Conservation (phyloP, 2,797 vertebrate species). For the Parauchenoglanis punctatus region DNA sequence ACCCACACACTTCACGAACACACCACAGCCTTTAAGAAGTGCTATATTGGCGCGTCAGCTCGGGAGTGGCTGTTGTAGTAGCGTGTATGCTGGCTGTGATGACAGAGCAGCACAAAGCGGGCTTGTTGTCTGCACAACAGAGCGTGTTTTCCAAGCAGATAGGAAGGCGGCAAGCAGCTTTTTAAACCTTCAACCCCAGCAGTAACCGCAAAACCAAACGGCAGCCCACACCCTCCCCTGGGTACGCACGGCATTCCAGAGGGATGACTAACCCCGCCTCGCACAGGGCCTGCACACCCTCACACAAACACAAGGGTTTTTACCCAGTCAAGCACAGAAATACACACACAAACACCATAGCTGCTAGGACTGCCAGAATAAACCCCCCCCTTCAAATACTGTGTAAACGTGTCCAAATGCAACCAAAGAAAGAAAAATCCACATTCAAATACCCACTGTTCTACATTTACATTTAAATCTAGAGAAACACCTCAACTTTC, state of each 20-base stretch:
- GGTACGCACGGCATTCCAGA: constrained; percentile 78
- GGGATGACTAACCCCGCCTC: constrained; percentile 74
- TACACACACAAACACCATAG: constrained; percentile 40
- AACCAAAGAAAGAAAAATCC: constrained; percentile 15
- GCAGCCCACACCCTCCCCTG: constrained; percentile 79
- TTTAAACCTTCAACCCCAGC: constrained; percentile 77
- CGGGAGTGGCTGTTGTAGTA: constrained; percentile 57
- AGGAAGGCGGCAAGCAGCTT: constrained; percentile 66
- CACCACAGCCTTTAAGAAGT: constrained; percentile 43
- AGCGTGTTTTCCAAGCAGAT: constrained; percentile 71
- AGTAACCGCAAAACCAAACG: constrained; percentile 81
- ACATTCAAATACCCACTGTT: background rate
- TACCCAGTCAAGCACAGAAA: constrained; percentile 33
- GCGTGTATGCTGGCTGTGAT: constrained; percentile 48
- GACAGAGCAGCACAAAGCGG: constrained; percentile 72
- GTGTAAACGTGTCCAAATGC: background rate
- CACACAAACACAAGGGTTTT: constrained; percentile 21
- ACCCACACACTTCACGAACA: constrained; percentile 44
- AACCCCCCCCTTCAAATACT: background rate
- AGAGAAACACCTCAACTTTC: background rate
- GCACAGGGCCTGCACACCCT: constrained; percentile 49
- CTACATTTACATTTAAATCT: background rate
- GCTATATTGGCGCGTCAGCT: constrained; percentile 51
- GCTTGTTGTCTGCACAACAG: constrained; percentile 75
- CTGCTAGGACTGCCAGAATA: background rate